phyloP scores from a whole-genome alignment of 2,888 invertebrate species.

The Polydrusus pterygomalis region DNA sequence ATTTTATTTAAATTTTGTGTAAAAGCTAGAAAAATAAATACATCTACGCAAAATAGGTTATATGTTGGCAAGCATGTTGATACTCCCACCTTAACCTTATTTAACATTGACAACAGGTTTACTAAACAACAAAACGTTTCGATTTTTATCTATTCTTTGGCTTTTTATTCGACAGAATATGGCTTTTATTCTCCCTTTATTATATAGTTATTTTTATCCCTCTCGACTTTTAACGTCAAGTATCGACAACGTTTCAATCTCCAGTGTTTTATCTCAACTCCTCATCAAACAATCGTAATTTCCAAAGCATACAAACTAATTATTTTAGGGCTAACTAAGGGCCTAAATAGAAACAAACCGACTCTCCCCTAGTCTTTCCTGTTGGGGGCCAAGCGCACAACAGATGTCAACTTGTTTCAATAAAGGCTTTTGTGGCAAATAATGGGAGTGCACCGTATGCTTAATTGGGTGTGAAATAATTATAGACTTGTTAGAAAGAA shows the following conservation, averaged over 20 bases:
- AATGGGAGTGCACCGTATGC: neutral
- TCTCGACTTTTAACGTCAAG: neutral
- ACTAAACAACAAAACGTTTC: too few relatives aligned
- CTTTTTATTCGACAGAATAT: too few relatives aligned
- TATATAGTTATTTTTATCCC: neutral
- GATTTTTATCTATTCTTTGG: too few relatives aligned
- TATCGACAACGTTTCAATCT: conserved; percentile 7
- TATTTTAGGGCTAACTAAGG: neutral
- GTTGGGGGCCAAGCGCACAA: conserved; percentile 7
- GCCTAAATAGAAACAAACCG: conserved; percentile 12
- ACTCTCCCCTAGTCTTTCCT: neutral
- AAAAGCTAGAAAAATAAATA: too few relatives aligned
- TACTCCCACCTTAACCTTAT: too few relatives aligned
- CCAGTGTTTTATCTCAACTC: conserved; percentile 12
- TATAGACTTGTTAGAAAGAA: neutral
- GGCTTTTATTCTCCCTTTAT: too few relatives aligned
- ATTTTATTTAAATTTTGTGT: too few relatives aligned
- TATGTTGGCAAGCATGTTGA: too few relatives aligned
- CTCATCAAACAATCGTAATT: conserved; percentile 2
- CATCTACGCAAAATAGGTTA: too few relatives aligned
- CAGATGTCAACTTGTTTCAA: conserved; percentile 29
- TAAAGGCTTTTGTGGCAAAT: conserved; percentile 20
- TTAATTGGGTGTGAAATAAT: conserved; percentile 26
- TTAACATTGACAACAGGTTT: too few relatives aligned
- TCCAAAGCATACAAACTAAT: conserved; percentile 19